Base-by-base conservation (phyloP, 2,888 invertebrate species). In the Rapana venosa region DNA sequence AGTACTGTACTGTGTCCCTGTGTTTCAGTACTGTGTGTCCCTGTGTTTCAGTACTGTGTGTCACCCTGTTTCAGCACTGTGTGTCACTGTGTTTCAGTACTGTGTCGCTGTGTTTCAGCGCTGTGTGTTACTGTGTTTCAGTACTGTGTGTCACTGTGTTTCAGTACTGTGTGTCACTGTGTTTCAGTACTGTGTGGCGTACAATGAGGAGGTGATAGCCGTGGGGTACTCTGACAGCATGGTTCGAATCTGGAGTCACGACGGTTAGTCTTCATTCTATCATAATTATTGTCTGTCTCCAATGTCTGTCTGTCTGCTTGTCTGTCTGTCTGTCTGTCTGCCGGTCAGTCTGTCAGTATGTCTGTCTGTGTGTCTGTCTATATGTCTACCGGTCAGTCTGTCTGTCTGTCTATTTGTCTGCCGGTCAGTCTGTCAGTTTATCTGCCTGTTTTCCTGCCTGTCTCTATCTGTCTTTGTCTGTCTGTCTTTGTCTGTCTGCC, bases 151-250 rank as follows among this genome's bases (percentile, higher is more conserved):
- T 66, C 26, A 26, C 26, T 22, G 20, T 32, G 32, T 79, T 79
- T 8, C 79, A 79, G 35, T 79, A 79, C 35, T 79, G 26, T n/a
- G 66, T 66, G 66, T 74, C 22, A 30, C 32, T 30, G 56, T 87
- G 17, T 94, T 94, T 47, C 93, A 95, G 95, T 95, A 95, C 88
- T 95, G 95, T 91, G 88, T 95, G 90, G 94, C 92, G 58, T 94
- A 93, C 83, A 95, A 94, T 88, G 90, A 93, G 22, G 91, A 92
- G 61, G 93, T 94, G 86, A 95, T 95, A 88, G 95, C 94, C 11
- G 94, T 95, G 79, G 95, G 95, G 1, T 94, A 94, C 20, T 93
- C 94, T 1, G 95, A 95, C 90, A 95, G 95, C 90, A 93, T 94
- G 17, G 93, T 95, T n/a, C 92, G 93, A 84, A 87, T 95, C 13